Evolutionary conservation across 2,888 invertebrate species (phyloP).

Genomic region (Diploptera punctata): DNA sequence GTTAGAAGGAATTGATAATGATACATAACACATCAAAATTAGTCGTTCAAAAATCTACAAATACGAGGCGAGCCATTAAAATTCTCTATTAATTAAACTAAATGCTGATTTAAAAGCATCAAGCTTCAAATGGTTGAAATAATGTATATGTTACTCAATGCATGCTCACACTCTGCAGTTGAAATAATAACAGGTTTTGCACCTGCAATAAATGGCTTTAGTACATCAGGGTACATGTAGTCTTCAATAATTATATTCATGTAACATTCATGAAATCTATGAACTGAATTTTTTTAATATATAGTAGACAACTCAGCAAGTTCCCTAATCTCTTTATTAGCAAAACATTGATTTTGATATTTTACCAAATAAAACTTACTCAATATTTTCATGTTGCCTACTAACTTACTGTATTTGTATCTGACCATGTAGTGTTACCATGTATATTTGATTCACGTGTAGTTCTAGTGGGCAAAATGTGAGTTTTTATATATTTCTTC

Average conservation of each 20-base stretch:
- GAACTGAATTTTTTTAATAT: neutral
- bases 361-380: neutral
- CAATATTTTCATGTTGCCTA: conserved; percentile 1
- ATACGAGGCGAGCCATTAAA: no score
- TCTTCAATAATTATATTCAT: neutral
- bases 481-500: conserved; percentile 3
- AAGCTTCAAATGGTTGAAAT: no score
- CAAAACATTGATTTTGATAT: neutral
- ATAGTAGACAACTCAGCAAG: neutral
- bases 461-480: neutral
- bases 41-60: no score
- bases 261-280: neutral
- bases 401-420: neutral
- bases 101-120: no score
- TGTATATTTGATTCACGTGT: neutral
- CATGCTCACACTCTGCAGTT: no score
- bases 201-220: neutral
- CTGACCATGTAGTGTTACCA: neutral
- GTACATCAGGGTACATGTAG: neutral
- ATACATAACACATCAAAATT: no score
- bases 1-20: no score
- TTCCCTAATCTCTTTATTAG: neutral
- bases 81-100: no score
- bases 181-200: no score
- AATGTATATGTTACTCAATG: no score